Percentiles rank a stretch among this genome's conserved stretches.
Conservation (phyloP, 2,797 vertebrate species). For the Muscicapa comitata region DNA sequence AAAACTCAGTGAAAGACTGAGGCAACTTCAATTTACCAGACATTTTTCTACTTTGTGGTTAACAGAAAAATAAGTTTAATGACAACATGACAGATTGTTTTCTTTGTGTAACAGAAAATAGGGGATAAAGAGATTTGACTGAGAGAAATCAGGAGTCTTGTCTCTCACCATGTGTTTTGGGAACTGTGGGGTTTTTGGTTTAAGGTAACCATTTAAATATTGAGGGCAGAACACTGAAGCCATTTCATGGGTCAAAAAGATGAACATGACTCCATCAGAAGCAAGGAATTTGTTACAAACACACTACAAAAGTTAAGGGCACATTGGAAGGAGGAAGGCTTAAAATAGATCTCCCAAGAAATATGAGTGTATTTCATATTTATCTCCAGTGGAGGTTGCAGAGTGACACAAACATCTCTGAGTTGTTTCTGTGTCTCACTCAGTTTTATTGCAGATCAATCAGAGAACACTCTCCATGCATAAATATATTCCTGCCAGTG, state of each 20-base stretch:
- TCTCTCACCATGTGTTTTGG: not conserved
- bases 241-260: not conserved
- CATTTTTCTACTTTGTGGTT: not conserved
- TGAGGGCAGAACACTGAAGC: not conserved
- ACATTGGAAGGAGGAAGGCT: not conserved
- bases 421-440: conserved; percentile 12
- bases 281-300: not conserved
- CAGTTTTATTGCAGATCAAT: conserved; percentile 26
- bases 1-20: not conserved
- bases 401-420: not conserved
- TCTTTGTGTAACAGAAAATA: not conserved
- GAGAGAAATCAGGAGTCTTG: not conserved
- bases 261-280: not conserved
- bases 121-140: not conserved
- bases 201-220: not conserved
- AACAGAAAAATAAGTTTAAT: not conserved
- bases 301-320: not conserved
- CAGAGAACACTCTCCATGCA: not conserved
- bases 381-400: not conserved
- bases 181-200: not conserved
- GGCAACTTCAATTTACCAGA: not conserved
- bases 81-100: not conserved
- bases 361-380: not conserved
- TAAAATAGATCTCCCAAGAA: not conserved
- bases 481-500: conserved; percentile 14